Conservation (phyloP, 2,113 vertebrate species). For the Phalacrocorax carbo region DNA sequence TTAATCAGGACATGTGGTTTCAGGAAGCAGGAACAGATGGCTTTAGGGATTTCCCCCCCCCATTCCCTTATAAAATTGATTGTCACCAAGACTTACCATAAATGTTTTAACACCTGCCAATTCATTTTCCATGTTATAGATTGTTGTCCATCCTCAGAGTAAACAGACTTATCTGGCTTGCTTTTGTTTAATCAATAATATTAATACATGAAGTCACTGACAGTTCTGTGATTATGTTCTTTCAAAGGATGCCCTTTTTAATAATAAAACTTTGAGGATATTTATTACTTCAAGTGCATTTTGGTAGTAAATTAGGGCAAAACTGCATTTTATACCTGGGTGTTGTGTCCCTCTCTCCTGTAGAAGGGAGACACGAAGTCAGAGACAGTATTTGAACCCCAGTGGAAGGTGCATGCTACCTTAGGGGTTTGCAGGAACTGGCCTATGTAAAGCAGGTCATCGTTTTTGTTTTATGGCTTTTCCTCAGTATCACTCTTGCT, state of each 20-base stretch:
- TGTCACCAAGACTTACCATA: not conserved
- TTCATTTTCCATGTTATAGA: not conserved
- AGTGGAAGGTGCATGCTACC: not conserved
- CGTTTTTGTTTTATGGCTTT: not conserved
- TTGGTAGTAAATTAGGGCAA: not conserved
- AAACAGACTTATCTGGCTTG: not conserved
- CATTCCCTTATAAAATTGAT: not conserved
- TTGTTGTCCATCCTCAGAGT: not conserved
- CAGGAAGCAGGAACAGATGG: conserved; percentile 11
- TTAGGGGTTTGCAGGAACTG: not conserved
- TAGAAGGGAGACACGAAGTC: not conserved
- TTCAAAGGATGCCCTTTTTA: not conserved
- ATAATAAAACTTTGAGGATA: not conserved
- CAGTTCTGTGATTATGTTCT: not conserved
- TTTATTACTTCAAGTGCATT: not conserved
- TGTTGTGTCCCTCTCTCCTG: not conserved
- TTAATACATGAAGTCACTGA: not conserved
- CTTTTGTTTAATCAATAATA: not conserved
- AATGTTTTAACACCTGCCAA: not conserved
- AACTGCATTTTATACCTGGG: not conserved
- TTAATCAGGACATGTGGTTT: not conserved
- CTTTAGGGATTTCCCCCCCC: not conserved
- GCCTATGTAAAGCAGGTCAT: not conserved
- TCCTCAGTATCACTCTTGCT: not conserved
- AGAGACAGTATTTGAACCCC: not conserved